These are phyloP conservation scores for Phenganax stokvisi DNA, from an alignment of 92 coral and sea anemone genomes.

Conservation along the genomic window DNA sequence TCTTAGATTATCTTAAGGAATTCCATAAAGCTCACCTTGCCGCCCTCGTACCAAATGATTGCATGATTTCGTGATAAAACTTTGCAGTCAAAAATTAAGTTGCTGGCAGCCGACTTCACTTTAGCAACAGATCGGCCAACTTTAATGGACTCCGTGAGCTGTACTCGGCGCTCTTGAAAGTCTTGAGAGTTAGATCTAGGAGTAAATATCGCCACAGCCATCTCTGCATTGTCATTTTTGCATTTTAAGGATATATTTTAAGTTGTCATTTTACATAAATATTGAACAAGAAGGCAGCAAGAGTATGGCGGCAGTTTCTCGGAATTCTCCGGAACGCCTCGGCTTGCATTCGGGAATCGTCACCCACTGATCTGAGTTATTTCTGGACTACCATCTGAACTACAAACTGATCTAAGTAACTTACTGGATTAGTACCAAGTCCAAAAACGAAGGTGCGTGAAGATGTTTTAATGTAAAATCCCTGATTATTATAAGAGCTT, in stretches of 20 bases:
- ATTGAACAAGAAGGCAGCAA: neutral
- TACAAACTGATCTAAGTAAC: no score
- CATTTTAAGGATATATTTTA: slow-evolving; percentile 19
- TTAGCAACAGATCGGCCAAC: slow-evolving; percentile 99
- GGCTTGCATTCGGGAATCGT: neutral
- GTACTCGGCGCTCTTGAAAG: slow-evolving; percentile 84
- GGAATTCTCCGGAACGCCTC: neutral
- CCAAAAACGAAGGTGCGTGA: no score
- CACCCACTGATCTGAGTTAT: neutral
- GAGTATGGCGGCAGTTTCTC: slow-evolving; percentile 20
- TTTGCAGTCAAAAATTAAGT: slow-evolving; percentile 95
- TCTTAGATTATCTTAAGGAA: neutral
- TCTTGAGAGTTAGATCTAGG: slow-evolving; percentile 94
- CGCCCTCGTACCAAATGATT: slow-evolving; percentile 91
- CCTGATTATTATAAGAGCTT: no score
- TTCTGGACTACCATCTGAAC: no score
- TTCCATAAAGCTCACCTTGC: slow-evolving; percentile 60
- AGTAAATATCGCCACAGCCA: slow-evolving; percentile 99
- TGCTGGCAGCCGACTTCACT: slow-evolving; percentile 82
- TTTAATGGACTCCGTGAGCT: slow-evolving; percentile 73
- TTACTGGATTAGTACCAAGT: no score
- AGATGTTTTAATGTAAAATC: no score
- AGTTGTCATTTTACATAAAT: slow-evolving; percentile 16
- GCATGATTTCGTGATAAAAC: slow-evolving; percentile 99
- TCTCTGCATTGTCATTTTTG: slow-evolving; percentile 87